These are phyloP conservation scores for Aspidoscelis tigris DNA, from an alignment of 2,113 vertebrate species.

Conservation along the genomic window DNA sequence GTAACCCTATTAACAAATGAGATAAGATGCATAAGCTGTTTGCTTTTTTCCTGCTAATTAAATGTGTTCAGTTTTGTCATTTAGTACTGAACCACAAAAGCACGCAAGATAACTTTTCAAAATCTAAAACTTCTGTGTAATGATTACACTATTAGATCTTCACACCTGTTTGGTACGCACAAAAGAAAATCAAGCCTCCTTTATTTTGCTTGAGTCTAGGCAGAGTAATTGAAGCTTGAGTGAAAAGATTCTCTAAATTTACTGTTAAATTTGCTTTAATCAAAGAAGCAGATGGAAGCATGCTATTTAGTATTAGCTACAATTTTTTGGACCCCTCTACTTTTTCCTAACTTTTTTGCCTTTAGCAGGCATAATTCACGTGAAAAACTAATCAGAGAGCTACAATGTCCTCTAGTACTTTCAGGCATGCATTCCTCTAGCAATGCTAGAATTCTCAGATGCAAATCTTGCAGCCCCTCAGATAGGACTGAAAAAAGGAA, in stretches of 20 bases:
- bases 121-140: not conserved
- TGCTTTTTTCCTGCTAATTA: not conserved
- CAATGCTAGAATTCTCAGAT: not conserved
- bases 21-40: not conserved
- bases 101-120: not conserved
- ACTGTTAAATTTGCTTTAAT: not conserved
- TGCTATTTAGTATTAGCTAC: not conserved
- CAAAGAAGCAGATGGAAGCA: not conserved
- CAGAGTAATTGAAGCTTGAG: not conserved
- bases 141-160: not conserved
- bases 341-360: too few relatives aligned
- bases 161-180: not conserved
- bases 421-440: not conserved
- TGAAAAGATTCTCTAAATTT: not conserved
- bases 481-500: too few relatives aligned
- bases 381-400: not conserved
- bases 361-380: not conserved
- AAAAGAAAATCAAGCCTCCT: not conserved
- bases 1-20: not conserved
- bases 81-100: not conserved
- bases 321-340: too few relatives aligned
- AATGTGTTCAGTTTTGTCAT: not conserved
- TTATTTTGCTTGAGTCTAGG: not conserved
- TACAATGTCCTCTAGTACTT: too few relatives aligned
- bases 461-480: too few relatives aligned